These are phyloP conservation scores for Nipponia nippon DNA, from an alignment of 2,113 vertebrate species.

Conservation along the genomic window DNA sequence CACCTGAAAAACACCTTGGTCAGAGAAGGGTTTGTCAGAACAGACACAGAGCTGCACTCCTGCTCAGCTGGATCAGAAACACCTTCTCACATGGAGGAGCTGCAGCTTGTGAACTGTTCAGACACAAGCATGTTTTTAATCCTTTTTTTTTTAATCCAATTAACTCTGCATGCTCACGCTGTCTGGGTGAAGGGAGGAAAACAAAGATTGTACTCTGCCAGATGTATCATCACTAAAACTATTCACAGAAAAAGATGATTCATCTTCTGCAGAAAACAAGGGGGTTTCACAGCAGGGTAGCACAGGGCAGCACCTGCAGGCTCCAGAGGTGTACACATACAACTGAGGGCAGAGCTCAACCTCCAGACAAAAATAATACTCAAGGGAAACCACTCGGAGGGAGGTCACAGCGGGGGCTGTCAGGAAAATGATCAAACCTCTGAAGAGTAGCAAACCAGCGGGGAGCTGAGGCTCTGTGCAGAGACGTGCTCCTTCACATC, in stretches of 20 bases:
- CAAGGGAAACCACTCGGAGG: fast-evolving
- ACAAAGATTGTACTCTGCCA: not conserved
- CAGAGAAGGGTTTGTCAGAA: not conserved
- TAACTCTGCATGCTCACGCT: not conserved
- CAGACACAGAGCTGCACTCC: not conserved
- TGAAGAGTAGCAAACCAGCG: fast-evolving
- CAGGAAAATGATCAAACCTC: not conserved
- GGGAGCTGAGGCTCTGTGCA: not conserved
- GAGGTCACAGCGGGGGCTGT: fast-evolving
- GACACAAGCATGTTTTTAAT: not conserved
- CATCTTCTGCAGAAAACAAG: not conserved
- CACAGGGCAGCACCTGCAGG: not conserved
- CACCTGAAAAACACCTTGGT: not conserved
- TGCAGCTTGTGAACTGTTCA: not conserved
- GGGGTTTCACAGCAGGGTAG: not conserved
- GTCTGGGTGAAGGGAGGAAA: not conserved
- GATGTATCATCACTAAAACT: not conserved
- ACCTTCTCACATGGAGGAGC: not conserved
- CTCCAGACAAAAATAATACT: not conserved
- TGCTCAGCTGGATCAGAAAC: not conserved
- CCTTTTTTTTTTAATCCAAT: not conserved
- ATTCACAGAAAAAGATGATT: not conserved
- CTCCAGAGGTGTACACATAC: fast-evolving
- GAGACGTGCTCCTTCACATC: not conserved
- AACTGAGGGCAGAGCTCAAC: not conserved